These are phyloP conservation scores for Pogoniulus pusillus DNA, from an alignment of 2,797 vertebrate genomes.

Conservation along the genomic window DNA sequence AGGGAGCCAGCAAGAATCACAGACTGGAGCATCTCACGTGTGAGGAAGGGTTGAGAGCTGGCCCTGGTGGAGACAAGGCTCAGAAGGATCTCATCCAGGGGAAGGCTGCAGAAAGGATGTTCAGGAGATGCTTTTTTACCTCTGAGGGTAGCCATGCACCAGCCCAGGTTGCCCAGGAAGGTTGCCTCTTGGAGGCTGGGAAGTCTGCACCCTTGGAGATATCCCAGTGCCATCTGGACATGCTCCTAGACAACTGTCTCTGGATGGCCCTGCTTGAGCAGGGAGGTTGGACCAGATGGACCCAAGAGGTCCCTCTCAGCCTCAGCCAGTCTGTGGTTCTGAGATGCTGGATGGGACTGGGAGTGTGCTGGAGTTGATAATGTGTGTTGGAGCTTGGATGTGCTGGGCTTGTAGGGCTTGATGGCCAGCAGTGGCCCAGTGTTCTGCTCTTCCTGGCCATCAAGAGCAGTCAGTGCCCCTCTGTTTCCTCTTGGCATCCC, in stretches of 20 bases:
- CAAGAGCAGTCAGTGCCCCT: rapidly evolving
- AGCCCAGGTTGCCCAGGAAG: neutral
- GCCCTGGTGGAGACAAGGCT: neutral
- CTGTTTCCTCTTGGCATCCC: neutral
- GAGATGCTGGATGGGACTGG: neutral
- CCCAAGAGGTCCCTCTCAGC: too few relatives aligned
- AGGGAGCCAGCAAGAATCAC: neutral
- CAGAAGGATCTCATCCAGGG: too few relatives aligned
- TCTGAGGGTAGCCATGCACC: too few relatives aligned
- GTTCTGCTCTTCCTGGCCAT: neutral
- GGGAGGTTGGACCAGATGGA: too few relatives aligned
- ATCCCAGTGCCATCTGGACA: neutral
- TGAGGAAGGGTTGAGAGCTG: neutral
- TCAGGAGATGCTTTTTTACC: too few relatives aligned
- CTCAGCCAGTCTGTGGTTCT: too few relatives aligned
- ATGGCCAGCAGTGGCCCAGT: neutral
- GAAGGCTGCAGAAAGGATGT: neutral
- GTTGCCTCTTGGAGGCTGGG: too few relatives aligned
- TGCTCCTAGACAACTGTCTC: neutral
- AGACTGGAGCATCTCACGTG: too few relatives aligned
- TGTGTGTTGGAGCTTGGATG: neutral
- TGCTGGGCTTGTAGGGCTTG: neutral
- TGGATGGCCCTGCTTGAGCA: neutral
- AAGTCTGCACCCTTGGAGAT: neutral
- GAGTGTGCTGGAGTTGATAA: neutral